Base-by-base conservation (phyloP, 1,140 invertebrate species). In the Patella vulgata region DNA sequence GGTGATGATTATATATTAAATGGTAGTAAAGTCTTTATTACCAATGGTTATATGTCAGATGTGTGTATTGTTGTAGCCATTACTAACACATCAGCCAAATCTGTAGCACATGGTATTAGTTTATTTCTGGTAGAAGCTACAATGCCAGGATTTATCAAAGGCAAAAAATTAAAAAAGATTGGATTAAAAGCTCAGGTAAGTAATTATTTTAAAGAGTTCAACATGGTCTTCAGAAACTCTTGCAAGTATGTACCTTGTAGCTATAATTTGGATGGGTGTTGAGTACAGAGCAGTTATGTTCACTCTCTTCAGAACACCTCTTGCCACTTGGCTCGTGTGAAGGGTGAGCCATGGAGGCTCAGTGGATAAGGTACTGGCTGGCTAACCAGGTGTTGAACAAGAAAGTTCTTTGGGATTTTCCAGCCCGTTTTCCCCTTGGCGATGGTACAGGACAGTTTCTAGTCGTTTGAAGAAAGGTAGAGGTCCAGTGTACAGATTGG, bases 1-100 rank as follows among this genome's bases (percentile, higher is more conserved):
- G 85, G 85, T 6, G 69, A 73, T 63, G 86, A 86, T 65, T 87
- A 76, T 63, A 85, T 87, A 55, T 62, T 87, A 2, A 87, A 87
- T 70, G 86, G 86, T 23, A 85, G 84, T 50, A 87, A 86, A 70
- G 79, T 81, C 1, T 87, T 85, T 69, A 87, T 87, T 58, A 86
- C 85, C 17, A 87, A 86, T 72, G 86, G 86, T 36, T 84, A 73
- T 68, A 77, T 86, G 77, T 62, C 71, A 47, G 86, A 86, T 68
- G 55, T 86, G 5, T 83, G 84, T n/a, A 72, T 87, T 52, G 85
- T 86, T 43, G 86, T 86, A 21, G 84, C 86, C 8, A 70, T 86
- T 3, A 87, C 85, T 2, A 80, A 87, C 61, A 66, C 82, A 1
- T 48, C 70, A 9, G 84, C 85, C 11, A 86, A 86, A 55, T 80